Conservation (phyloP, 2,888 invertebrate genomes). For the Dynastes maya region DNA sequence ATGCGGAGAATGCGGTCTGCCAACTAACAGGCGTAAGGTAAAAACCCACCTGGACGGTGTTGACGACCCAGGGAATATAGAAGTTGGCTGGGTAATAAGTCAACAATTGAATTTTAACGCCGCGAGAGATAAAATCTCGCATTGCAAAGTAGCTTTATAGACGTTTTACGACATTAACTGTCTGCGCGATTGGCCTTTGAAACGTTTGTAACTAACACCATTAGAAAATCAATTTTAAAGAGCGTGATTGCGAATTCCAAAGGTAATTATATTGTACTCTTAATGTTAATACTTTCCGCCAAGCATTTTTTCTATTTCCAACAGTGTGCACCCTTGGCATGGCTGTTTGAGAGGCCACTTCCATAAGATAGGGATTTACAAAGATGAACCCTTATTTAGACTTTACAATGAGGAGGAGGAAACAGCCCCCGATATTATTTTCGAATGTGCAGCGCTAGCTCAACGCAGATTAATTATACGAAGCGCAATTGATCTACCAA, state of each 20-base stretch:
- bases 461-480: too few species aligned
- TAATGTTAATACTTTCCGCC: too few species aligned
- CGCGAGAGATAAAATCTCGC: conserved; percentile 29
- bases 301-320: too few species aligned
- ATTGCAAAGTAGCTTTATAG: conserved; percentile 25
- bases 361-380: too few species aligned
- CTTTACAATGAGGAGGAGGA: too few species aligned
- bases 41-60: conserved; percentile 45
- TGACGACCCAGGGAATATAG: conserved; percentile 42
- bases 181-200: neutral
- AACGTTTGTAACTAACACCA: neutral
- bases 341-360: too few species aligned
- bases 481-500: too few species aligned
- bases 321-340: too few species aligned
- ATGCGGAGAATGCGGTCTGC: conserved; percentile 65
- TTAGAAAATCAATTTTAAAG: neutral
- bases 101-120: conserved; percentile 40
- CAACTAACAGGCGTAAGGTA: conserved; percentile 53
- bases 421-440: too few species aligned
- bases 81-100: conserved; percentile 27
- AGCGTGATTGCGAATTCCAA: neutral
- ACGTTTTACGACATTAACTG: neutral
- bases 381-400: too few species aligned
- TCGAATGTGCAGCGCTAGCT: too few species aligned
- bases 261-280: neutral